These are phyloP conservation scores for Phyllotis vaccarum DNA, from an alignment of 2,797 vertebrate species.

Conservation along the genomic window DNA sequence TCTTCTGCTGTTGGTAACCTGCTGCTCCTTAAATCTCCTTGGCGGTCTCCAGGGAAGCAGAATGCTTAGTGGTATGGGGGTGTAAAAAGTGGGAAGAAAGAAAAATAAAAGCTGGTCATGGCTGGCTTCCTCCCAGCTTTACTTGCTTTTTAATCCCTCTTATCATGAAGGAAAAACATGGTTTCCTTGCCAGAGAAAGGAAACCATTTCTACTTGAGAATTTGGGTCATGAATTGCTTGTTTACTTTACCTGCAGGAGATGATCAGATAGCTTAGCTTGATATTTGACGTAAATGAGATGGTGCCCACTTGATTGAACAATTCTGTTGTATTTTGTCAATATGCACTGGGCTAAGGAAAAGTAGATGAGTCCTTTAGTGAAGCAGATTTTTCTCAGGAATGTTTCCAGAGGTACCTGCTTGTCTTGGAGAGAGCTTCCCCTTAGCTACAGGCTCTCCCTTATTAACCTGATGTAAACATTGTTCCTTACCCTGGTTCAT, in stretches of 20 bases:
- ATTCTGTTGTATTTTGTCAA: constrained; percentile 26
- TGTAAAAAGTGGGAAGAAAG: not conserved
- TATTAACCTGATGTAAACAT: not conserved
- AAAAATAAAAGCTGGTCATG: not conserved
- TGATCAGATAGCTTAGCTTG: not conserved
- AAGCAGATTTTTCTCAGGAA: not conserved
- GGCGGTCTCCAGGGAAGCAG: not conserved
- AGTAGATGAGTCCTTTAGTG: not conserved
- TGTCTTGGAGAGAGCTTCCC: not conserved
- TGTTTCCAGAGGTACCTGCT: not conserved
- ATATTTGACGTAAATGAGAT: not conserved
- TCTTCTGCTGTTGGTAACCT: not conserved
- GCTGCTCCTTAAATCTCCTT: not conserved
- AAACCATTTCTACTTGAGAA: not conserved
- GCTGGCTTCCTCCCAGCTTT: not conserved
- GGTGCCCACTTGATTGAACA: not conserved
- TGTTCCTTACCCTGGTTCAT: not conserved
- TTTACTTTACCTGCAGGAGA: constrained; percentile 3
- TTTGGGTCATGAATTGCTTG: not conserved
- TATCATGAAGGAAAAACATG: not conserved
- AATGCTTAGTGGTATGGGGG: not conserved
- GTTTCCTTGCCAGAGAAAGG: not conserved
- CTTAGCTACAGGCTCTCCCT: not conserved
- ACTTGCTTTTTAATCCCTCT: constrained; percentile 37
- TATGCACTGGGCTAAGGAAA: not conserved